Conservation (phyloP, 2,888 invertebrate genomes). For the Epinotia brunnichana region DNA sequence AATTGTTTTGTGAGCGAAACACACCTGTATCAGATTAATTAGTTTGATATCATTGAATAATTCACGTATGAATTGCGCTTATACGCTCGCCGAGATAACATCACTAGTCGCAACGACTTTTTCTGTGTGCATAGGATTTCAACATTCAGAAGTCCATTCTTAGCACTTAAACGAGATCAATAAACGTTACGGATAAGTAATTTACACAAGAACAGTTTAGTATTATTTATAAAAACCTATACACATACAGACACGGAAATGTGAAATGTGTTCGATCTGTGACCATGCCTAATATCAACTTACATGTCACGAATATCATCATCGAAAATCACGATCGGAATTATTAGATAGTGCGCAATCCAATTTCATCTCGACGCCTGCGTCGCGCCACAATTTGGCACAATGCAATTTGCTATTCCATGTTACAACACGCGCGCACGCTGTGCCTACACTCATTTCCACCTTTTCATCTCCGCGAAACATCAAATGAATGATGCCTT, state of each 20-base stretch:
- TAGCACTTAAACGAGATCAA: neutral
- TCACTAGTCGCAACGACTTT: conserved; percentile 21
- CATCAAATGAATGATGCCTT: conserved; percentile 59
- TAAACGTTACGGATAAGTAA: neutral
- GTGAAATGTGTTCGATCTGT: neutral
- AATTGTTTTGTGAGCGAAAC: conserved; percentile 52
- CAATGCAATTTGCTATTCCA: conserved; percentile 73
- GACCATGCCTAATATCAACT: conserved; percentile 15
- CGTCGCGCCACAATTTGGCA: conserved; percentile 55
- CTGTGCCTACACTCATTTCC: conserved; percentile 54
- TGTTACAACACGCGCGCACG: conserved; percentile 67
- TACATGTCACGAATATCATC: conserved; percentile 70
- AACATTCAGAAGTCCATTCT: neutral
- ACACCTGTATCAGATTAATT: conserved; percentile 56
- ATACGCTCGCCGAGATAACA: conserved; percentile 17
- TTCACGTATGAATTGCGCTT: conserved; percentile 44
- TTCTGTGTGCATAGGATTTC: conserved; percentile 8
- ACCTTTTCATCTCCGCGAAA: conserved; percentile 64
- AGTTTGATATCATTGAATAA: conserved; percentile 54
- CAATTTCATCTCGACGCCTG: conserved; percentile 70
- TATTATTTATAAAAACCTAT: neutral
- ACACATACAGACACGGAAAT: neutral
- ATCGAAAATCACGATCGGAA: conserved; percentile 73
- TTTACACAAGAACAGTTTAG: neutral
- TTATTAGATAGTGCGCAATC: conserved; percentile 76